Evolutionary conservation across 2,797 vertebrate genomes (phyloP), one percentile per base, ranked within the genome.

Genomic region (Botia kubotai): DNA sequence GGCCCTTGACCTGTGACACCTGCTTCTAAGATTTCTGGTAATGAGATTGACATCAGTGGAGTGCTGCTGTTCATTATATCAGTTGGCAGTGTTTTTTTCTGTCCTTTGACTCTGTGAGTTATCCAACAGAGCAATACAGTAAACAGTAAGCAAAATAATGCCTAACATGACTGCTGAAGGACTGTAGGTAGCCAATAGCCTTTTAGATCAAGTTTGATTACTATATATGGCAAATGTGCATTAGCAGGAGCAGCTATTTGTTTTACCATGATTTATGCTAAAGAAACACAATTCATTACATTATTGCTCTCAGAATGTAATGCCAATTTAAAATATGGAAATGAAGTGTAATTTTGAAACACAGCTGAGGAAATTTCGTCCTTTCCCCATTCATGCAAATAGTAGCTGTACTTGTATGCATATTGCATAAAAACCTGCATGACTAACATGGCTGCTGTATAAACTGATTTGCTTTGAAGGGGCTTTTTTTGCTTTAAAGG

Each of bases 21-120:
- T 82, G 33, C 8, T 75, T 82, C 70, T 57, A 77, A 77, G 82
- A 75, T 3, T 68, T 57, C 60, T 80, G 66, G 39, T 72, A 66
- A 82, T 78, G 65, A 63, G 67, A 84, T 43, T 73, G 57, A 70
- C 72, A 82, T 77, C 23, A 69, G 58, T 29, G 50, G 66, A 53
- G 39, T 53, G 62, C 58, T 70, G 58, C 69, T 72, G 52, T 80
- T 62, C 69, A 75, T 84, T 71, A 66, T 67, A 77, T 57, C 23
- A 52, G 71, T 26, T 68, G 36, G 70, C 69, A 75, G 23, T 26
- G 58, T 14, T 69, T 58, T 39, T 11, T 26, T 46, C 16, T 67
- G 63, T 36, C 19, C 11, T 55, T 75, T 43, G 39, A 43, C 39
- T 8, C 39, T 43, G 39, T 43, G 39, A 43, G 39, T 43, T 43